Percentiles rank a stretch among this genome's conserved stretches.
phyloP scores from a whole-genome alignment of 2,113 vertebrate genomes.

The Pleuronectes platessa region DNA sequence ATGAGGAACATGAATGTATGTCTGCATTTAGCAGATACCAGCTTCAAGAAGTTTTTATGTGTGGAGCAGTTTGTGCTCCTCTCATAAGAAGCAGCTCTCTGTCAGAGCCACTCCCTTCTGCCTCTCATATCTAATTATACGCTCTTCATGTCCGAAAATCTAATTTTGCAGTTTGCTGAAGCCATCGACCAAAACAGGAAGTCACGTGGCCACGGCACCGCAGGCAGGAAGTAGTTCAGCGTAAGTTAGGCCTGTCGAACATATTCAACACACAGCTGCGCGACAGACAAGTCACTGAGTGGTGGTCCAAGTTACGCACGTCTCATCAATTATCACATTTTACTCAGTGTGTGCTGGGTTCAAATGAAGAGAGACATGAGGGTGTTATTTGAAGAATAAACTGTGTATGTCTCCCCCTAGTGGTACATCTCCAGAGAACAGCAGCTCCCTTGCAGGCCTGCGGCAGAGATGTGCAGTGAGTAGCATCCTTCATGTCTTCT shows the following conservation, averaged over 20 bases:
- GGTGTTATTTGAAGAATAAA: not conserved
- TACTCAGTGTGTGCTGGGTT: not conserved
- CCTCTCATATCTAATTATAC: conserved; percentile 11
- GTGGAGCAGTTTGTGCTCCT: not conserved
- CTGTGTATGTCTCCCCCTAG: conserved; percentile 77
- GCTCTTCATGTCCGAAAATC: conserved; percentile 14
- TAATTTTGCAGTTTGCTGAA: conserved; percentile 82
- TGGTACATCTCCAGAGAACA: conserved; percentile 74
- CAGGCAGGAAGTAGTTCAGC: conserved; percentile 82
- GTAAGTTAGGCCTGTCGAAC: conserved; percentile 57
- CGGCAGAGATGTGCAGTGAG: conserved; percentile 78
- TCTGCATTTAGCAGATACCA: not conserved
- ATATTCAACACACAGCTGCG: not conserved
- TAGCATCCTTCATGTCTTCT: not conserved
- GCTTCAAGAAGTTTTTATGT: not conserved
- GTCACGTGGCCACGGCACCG: conserved; percentile 59
- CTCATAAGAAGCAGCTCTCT: not conserved
- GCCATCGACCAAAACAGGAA: conserved; percentile 81
- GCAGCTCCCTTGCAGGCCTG: conserved; percentile 44
- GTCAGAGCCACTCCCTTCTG: conserved; percentile 4
- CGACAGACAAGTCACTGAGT: not conserved
- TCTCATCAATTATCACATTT: no score
- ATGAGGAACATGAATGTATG: not conserved
- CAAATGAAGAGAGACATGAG: not conserved
- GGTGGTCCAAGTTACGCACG: no score